Evolutionary conservation across 2,797 vertebrate genomes (phyloP), one percentile per base, ranked within the genome.

Genomic region (Acipenser transmontanus): DNA sequence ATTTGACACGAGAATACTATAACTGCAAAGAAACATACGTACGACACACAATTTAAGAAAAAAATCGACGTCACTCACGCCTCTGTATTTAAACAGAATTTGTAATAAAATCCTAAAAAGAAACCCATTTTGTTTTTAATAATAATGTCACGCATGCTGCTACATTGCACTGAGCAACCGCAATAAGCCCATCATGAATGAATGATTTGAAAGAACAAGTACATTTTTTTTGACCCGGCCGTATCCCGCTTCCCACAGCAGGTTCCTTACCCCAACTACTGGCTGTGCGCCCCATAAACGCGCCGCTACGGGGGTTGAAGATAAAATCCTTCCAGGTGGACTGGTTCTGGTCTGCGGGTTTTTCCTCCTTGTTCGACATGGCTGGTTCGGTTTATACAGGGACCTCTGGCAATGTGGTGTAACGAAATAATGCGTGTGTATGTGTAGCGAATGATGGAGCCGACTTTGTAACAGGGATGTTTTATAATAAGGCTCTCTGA

Each of bases 241-340:
- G 12, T 62, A 11, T 11, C n/a, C 14, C 62, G 34, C 63, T 34
- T 34, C 20, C 34, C 34, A 34, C 4, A 3, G 34, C 34, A 3
- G 34, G 66, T 68, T 70, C 71, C 94, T 93, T 84, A 97, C 95
- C 93, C 95, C 95, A 97, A 88, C 95, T 96, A 81, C 87, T 91
- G 80, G 90, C 93, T 52, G 93, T 95, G 77, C 94, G 91, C 73
- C 95, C 95, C 86, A 96, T 73, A 77, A 96, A 76, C 87, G 93
- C 89, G 69, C 93, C 89, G 76, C 85, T 95, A 75, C 79, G 84
- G 66, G 93, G 92, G 85, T 97, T 94, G 85, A 94, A 98, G 80
- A 98, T 69, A 82, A 91, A 93, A 78, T 91, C 90, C 84, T 93
- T 95, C 95, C 95, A 98, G 79, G 82, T 89, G 67, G 90, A 84